Percentiles rank a stretch among this genome's conserved stretches.
phyloP scores from a whole-genome alignment of 1,140 invertebrate genomes.

The Drosophila tsacasi region DNA sequence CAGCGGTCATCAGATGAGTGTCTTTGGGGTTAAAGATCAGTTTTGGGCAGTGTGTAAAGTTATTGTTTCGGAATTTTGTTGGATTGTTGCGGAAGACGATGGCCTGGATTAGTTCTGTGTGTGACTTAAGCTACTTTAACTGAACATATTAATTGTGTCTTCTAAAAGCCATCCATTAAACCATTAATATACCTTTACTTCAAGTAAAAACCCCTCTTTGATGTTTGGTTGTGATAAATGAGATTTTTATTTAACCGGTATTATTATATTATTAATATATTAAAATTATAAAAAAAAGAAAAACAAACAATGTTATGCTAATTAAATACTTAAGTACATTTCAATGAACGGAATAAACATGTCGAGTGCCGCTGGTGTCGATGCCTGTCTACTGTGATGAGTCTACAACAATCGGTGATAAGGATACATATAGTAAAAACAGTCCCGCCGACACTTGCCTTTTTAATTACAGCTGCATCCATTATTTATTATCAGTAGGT shows the following conservation, averaged over 20 bases:
- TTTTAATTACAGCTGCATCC: constrained; percentile 42
- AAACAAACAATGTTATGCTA: constrained; percentile 62
- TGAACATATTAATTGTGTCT: no score
- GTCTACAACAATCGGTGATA: constrained; percentile 33
- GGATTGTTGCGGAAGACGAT: background rate
- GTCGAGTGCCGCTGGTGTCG: constrained; percentile 21
- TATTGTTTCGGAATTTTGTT: background rate
- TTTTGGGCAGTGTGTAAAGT: background rate
- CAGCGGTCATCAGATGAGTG: constrained; percentile 43
- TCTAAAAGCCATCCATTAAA: background rate
- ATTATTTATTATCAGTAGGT: constrained; percentile 69
- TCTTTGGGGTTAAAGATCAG: constrained; percentile 24
- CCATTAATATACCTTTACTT: background rate
- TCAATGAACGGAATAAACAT: constrained; percentile 59
- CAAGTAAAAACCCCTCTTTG: background rate
- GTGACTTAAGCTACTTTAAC: background rate
- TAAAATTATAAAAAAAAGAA: constrained; percentile 39
- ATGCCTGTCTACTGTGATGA: constrained; percentile 20
- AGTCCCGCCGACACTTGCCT: constrained; percentile 36
- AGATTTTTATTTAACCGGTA: constrained; percentile 61
- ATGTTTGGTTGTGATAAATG: constrained; percentile 50
- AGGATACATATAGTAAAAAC: constrained; percentile 23
- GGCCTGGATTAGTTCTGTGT: background rate
- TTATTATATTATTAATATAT: constrained; percentile 49
- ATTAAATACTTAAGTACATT: constrained; percentile 67